phyloP scores from a whole-genome alignment of 2,113 vertebrate genomes.

The Syngnathoides biaculeatus region DNA sequence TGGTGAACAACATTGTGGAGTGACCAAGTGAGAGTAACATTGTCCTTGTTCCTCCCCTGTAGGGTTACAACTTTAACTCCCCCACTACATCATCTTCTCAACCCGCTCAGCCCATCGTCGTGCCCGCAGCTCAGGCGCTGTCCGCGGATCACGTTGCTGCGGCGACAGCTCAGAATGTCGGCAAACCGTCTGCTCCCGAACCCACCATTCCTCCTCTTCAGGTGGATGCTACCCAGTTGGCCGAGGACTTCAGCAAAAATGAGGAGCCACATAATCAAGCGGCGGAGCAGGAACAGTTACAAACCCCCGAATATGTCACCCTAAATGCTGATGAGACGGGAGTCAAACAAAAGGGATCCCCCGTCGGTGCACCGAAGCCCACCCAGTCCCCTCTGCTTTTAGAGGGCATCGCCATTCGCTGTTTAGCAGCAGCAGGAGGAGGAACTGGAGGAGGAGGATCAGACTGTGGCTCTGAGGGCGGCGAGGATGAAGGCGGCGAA shows the following conservation, averaged over 20 bases:
- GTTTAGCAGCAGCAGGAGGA: slow-evolving; percentile 44
- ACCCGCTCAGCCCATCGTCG: slow-evolving; percentile 79
- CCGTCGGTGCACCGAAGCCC: slow-evolving; percentile 40
- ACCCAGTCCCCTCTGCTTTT: slow-evolving; percentile 59
- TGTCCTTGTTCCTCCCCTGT: slow-evolving; percentile 14
- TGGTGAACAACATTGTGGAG: neutral
- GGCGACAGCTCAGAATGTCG: slow-evolving; percentile 44
- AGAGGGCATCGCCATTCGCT: slow-evolving; percentile 50
- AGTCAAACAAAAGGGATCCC: slow-evolving; percentile 56
- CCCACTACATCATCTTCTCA: slow-evolving; percentile 63
- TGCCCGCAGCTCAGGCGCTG: slow-evolving; percentile 81
- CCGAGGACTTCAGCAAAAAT: slow-evolving; percentile 66
- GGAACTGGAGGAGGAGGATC: slow-evolving; percentile 51
- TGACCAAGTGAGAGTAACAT: neutral
- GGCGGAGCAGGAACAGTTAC: slow-evolving; percentile 78
- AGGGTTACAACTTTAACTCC: slow-evolving; percentile 82
- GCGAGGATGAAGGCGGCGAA: slow-evolving; percentile 82
- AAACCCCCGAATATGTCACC: slow-evolving; percentile 75
- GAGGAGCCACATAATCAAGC: slow-evolving; percentile 40
- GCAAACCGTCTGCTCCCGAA: slow-evolving; percentile 14
- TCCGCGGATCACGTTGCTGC: slow-evolving; percentile 52
- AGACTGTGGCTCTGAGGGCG: slow-evolving; percentile 78
- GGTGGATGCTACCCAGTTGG: slow-evolving; percentile 60
- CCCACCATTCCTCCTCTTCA: slow-evolving; percentile 47
- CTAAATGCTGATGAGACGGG: slow-evolving; percentile 69